Base-by-base conservation (phyloP, 2,797 vertebrate genomes). In the Catharus ustulatus region DNA sequence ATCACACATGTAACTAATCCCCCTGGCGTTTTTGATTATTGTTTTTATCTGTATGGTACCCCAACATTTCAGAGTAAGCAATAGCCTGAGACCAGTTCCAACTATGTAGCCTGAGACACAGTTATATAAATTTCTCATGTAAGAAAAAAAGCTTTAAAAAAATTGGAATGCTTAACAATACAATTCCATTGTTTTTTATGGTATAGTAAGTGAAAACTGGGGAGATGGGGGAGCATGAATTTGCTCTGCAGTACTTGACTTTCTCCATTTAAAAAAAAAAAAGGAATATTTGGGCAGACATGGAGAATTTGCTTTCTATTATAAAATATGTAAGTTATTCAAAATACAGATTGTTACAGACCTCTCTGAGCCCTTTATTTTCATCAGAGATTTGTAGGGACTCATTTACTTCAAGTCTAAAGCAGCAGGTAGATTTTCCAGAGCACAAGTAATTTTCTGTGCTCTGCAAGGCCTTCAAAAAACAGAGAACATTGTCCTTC, bases 21-120 rank as follows among this genome's bases (percentile, higher is more conserved):
- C 15, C 16, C 4, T 15, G 15, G 1, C 4, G 0, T 7, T 69
- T 58, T 61, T 27, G 3, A 11, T 40, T 64, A 5, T 34, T 62
- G 1, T 4, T 76, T 84, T 87, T n/a, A 29, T 34, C 20, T 66
- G 8, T 11, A 7, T 51, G 15, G 0, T 4, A 57, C 3, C 43
- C 7, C 7, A 26, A 17, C 4, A 22, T 57, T 75, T 78, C 38
- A 38, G 36, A 24, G 6, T 26, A 58, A 72, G 8, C 1, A 27
- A 13, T 24, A 74, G 5, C 7, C 13, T 9, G n/a, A 79, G 18
- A 66, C 10, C 7, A 40, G 6, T 55, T 74, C 22, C 27, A 76
- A 2, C 5, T 38, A 38, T 38, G 38, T 30, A 17, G 9, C n/a
- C 6, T 3, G 2, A 80, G 7, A 34, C 4, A 51, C 0, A 51